Evolutionary conservation across 2,888 invertebrate genomes (phyloP), one percentile per base, ranked within the genome.

Genomic region (Clunio marinus): DNA sequence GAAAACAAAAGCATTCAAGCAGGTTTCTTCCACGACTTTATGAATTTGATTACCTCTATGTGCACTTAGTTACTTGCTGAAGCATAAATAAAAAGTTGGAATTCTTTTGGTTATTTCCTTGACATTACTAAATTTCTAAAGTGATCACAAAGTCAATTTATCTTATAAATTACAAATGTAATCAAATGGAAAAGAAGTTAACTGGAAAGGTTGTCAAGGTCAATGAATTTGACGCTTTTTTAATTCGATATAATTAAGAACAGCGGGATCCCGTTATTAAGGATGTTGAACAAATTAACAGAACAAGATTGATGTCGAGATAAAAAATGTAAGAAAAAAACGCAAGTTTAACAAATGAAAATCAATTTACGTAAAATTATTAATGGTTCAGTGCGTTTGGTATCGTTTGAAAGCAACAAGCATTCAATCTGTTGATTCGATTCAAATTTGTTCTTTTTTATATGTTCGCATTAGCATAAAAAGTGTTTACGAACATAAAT

Each of bases 381-480:
- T 51, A 7, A 8, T 22, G 35, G 35, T 32, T 32, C 13, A 32
- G 7, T n/a, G n/a, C n/a, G n/a, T 41, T 10, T n/a, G 41, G 13
- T 10, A 4, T 41, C 41, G 15, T 15, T 3, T 51, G 17, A 51
- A 41, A 41, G 17, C 20, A 20, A 51, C n/a, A 13, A 13, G 27
- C 25, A 24, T 5, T 4, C 57, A 15, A 27, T 57, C 57, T 25
- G 22, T 24, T 27, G 25, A 57, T 57, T 57, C 27, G 25, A 27
- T 57, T 57, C 22, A n/a, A 20, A 20, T 57, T 57, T 27, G 25
- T 10, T 27, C 13, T n/a, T 8, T 22, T 24, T 15, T 27, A 66
- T 35, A 51, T 55, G 66, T 35, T 51, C n/a, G 66, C 66, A 66
- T 66, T 66, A 55, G 20, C 66, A 66, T 66, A 66, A 55, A 32